These are phyloP conservation scores for Apis laboriosa DNA, from an alignment of 1,140 invertebrate genomes.

Conservation along the genomic window DNA sequence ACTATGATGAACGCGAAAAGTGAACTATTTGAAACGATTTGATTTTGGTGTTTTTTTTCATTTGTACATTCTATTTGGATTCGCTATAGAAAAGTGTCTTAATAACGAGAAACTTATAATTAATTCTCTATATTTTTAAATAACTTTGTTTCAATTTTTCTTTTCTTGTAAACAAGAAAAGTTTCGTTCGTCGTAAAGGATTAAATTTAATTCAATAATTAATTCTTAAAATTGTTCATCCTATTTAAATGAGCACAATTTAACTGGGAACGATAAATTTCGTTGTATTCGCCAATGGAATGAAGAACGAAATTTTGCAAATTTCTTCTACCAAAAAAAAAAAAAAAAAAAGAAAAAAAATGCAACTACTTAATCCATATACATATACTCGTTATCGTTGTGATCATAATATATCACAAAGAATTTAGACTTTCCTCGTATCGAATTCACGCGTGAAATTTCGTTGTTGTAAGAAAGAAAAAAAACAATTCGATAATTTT, in stretches of 20 bases:
- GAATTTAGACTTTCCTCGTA: not conserved
- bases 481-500: not conserved
- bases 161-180: no score
- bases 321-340: not conserved
- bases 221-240: not conserved
- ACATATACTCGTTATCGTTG: not conserved
- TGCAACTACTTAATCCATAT: not conserved
- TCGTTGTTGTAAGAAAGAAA: not conserved
- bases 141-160: no score
- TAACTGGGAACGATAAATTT: not conserved
- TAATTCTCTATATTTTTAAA: not conserved
- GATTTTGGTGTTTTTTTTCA: not conserved
- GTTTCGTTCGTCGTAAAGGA: no score
- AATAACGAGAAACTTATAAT: not conserved
- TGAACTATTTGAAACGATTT: not conserved
- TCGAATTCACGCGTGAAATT: not conserved
- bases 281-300: slow-evolving; percentile 17
- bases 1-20: not conserved
- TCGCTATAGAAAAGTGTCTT: not conserved
- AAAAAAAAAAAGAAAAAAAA: not conserved
- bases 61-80: not conserved
- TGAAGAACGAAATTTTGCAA: not conserved
- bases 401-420: not conserved
- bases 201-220: not conserved
- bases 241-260: not conserved